Evolutionary conservation across 2,113 vertebrate species (phyloP), one percentile per base, ranked within the genome.

Genomic region (Xenopus tropicalis): DNA sequence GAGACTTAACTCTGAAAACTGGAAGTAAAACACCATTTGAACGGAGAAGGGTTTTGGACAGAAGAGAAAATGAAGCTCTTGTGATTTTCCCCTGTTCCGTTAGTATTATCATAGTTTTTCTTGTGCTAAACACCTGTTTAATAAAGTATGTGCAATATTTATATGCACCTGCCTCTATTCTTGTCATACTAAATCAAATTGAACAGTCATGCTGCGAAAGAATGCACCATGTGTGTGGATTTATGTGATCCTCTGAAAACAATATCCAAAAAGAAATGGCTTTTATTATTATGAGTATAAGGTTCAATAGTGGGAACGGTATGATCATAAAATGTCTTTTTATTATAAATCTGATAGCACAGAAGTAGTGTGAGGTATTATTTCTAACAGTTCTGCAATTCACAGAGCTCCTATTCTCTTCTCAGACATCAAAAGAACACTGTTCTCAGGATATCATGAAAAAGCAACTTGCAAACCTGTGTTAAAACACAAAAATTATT

Each of bases 111-210:
- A 3, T 9, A 8, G 29, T 37, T 37, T 37, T 37, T 37, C 5
- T 37, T 37, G 10, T 37, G 2, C 29, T 37, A 37, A 37, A 37
- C 29, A 37, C 29, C 29, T 37, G 29, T 37, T 37, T 37, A 37
- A 37, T 37, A 37, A 37, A 37, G 29, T 37, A 37, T 37, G 29
- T 6, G 29, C 10, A 37, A 9, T 37, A 37, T 9, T 1, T 37
- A 37, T 37, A 6, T 9, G 10, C 1, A 37, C 29, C 29, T 37
- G 2, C 29, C 64, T 62, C 22, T 21, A 11, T 56, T 56, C 56
- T 56, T 71, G 76, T 72, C 65, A 61, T 66, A 23, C 63, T 66
- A 66, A 73, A 73, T 71, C 75, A 52, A 59, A 44, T 52, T 66
- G 62, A 71, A 66, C 68, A 77, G 22, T 77, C 68, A 69, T 20